Evolutionary conservation across 2,797 vertebrate species (phyloP), one percentile per base, ranked within the genome.

Genomic region (Carduelis carduelis): DNA sequence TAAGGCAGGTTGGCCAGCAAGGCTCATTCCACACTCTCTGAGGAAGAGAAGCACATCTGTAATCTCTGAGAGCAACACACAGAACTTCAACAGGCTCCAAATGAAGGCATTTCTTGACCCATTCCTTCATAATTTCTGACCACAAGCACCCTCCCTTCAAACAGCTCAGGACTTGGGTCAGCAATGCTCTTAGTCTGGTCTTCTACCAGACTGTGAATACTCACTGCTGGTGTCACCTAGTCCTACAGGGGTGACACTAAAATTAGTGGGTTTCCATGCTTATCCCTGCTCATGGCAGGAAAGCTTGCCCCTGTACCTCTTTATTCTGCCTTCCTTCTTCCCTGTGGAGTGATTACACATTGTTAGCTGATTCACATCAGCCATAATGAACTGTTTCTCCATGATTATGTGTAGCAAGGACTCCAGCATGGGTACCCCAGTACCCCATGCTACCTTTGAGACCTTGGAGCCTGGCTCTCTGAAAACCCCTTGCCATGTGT

Each of bases 401-500:
- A 19, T 57, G 52, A 30, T 30, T 44, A 44, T 1, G 9, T 30
- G 11, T 18, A 32, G 5, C 19, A 18, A 61, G 22, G 47, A 35
- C 12, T 17, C 37, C 44, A 50, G 2, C 17, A 53, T 19, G 50
- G 11, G 18, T 12, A 20, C 18, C 50, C 28, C 17, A 53, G 28
- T 13, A 5, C 18, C 50, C 52, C 37, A 8, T 6, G 13, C 26
- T 65, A 4, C 27, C 16, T 69, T 64, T 47, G 59, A 76, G 46
- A 61, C 28, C 34, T 44, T 79, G 49, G 21, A 70, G 37, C 24
- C 27, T 13, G 35, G 61, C 6, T 95, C 15, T 66, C 56, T 84
- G 28, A 8, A 41, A 56, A 3, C 6, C 64, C 35, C n/a, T 30
- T 61, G 3, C 17, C 32, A 9, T 1, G 4, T 2, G 4, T 28